Base-by-base conservation (phyloP, 2,888 invertebrate species). In the Cephalotes varians region DNA sequence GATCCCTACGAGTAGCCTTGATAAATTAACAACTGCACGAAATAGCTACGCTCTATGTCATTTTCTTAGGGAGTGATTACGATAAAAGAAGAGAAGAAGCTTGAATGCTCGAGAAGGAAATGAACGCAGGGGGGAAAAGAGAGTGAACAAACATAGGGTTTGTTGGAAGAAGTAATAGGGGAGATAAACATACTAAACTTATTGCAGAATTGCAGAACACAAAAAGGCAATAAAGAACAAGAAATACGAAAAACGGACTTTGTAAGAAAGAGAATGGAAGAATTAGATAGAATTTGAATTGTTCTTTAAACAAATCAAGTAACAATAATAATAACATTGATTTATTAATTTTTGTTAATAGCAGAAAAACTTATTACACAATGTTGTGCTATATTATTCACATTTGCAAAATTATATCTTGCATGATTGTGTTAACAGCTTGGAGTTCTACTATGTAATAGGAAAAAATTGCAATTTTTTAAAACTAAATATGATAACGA, bases 21-120 rank as follows among this genome's bases (percentile, higher is more conserved):
- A 79, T 79, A 79, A 79, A 79, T 71, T 79, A 71, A 72, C 44
- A 79, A 79, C 77, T n/a, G 77, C 77, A 79, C 56, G 56, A 71
- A 71, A 71, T 79, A 79, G 56, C 72, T 79, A 34, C 44, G 77
- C 72, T 79, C 73, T 72, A 79, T 79, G 77, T 71, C 73, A 79
- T 79, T 79, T 79, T 79, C 77, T 71, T 79, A 72, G 77, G 34
- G 73, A 72, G 2, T 79, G 44, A 79, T 79, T 79, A 79, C 77
- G 72, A 56, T 56, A 79, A 56, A 54, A 44, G 25, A 71, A 56
- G 40, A 77, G 56, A 25, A 79, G 31, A 18, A 47, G 56, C 34
- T 47, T 72, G 73, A 71, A 72, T 58, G 56, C 34, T 34, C 44
- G 77, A 79, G 44, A n/a, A n/a, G 73, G 72, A 4, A 72, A 47